Base-by-base conservation (phyloP, 2,113 vertebrate genomes). In the Passer domesticus region DNA sequence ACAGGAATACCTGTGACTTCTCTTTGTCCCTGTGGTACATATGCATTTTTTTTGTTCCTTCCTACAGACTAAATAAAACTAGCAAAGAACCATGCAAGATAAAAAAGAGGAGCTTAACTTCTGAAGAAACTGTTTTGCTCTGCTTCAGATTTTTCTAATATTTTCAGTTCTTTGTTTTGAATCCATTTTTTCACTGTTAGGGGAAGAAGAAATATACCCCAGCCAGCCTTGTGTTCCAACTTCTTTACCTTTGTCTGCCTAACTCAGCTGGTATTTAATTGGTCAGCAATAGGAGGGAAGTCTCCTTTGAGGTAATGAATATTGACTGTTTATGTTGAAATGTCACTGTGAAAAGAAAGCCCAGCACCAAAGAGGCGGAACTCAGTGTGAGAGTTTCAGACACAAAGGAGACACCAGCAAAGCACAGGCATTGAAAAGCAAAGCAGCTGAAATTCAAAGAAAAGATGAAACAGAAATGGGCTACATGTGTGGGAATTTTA, bases 201-300 rank as follows among this genome's bases (percentile, higher is more conserved):
- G 91, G 87, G 84, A 95, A 89, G 90, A 93, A 96, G 94, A 92
- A 94, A 80, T 93, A 44, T 35, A 72, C 92, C 95, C 49, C 19
- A 59, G 96, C 85, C 94, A 79, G 96, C n/a, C 95, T 93, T 94
- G 92, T 93, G 94, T 96, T 97, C 92, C 93, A 89, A 86, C 97
- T 95, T 88, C 92, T 97, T 96, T 97, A 97, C 97, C 96, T 97
- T 98, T 98, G 97, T 98, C 97, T 97, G 97, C 82, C 97, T 84
- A 97, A 97, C 98, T 98, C 99, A 99, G 99, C 98, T 99, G 98
- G 99, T 98, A 98, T 98, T 99, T 99, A 99, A 99, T 99, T 99
- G 98, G 98, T 98, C 98, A 98, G 98, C 98, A 98, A 98, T 98
- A 97, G 98, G 98, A 99, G 98, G 98, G 98, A 98, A 98, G 98